Evolutionary conservation across 2,113 vertebrate genomes (phyloP), one percentile per base, ranked within the genome.

Genomic region (Erythrocercus mccallii): DNA sequence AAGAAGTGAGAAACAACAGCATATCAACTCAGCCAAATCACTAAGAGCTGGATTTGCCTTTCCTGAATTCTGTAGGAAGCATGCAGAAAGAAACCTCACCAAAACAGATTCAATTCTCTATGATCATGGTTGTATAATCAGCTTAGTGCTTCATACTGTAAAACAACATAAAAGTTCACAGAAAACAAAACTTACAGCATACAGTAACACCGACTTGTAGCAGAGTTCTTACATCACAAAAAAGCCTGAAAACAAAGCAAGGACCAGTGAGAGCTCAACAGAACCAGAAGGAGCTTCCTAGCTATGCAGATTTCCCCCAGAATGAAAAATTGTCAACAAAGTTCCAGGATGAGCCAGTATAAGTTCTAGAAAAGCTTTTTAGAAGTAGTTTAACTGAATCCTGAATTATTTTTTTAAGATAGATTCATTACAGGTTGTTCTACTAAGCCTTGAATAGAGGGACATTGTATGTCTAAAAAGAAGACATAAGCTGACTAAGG

Each of bases 401-500:
- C 12, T 78, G 20, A 65, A n/a, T 57, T 12, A 18, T 23, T 15
- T 20, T 88, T 84, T 85, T 19, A 78, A 76, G 54, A 48, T 66
- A 77, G 5, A 61, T 90, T 91, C 80, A 87, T 69, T 85, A 65
- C 4, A 76, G 15, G 5, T 66, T 93, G 48, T 94, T 89, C 79
- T 86, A 77, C 48, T 90, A 74, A 92, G 44, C 57, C 53, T 45
- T 90, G 68, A 88, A 84, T 57, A 94, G 65, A 53, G 51, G 80
- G 76, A 88, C 82, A 92, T 61, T 33, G 37, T 90, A 66, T 58
- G 78, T 27, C 70, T 86, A 64, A 87, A 95, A 91, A 80, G 47
- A 50, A 90, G 44, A 78, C 60, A 35, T 83, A 95, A 94, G 60
- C 85, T 88, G 85, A 86, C 88, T 88, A 93, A 70, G 54, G 31